Evolutionary conservation across 2,888 invertebrate species (phyloP).

Genomic region (Stictocephala bisonia): DNA sequence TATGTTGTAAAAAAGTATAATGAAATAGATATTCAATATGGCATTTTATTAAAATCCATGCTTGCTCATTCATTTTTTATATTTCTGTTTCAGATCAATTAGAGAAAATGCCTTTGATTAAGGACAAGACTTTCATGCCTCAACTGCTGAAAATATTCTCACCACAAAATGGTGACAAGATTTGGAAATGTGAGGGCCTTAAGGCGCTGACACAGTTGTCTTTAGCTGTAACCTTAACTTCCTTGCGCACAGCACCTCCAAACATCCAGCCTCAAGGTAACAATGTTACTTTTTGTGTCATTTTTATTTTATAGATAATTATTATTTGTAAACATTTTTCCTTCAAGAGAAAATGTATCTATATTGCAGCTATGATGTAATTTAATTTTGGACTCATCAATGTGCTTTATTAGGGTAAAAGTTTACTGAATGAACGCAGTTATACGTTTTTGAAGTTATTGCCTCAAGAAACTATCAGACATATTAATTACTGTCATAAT

Average conservation of each 20-base stretch:
- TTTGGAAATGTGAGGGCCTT: conserved; percentile 70
- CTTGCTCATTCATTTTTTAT: conserved; percentile 15
- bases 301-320: background rate
- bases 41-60: conserved; percentile 23
- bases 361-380: too few relatives aligned
- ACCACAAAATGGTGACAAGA: conserved; percentile 62
- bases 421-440: too few relatives aligned
- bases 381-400: too few relatives aligned
- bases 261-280: conserved; percentile 67
- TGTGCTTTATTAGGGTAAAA: too few relatives aligned
- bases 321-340: too few relatives aligned
- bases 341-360: too few relatives aligned
- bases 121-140: conserved; percentile 61
- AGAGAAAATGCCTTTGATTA: conserved; percentile 63
- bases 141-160: conserved; percentile 74
- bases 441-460: too few relatives aligned
- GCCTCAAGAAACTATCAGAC: too few relatives aligned
- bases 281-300: background rate
- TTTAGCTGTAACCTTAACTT: conserved; percentile 76
- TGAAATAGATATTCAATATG: background rate
- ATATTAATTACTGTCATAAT: too few relatives aligned
- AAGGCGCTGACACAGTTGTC: conserved; percentile 75
- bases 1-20: too few relatives aligned
- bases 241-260: conserved; percentile 71
- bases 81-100: conserved; percentile 62